Evolutionary conservation across 2,113 vertebrate genomes (phyloP).

Genomic region (Neolamprologus kungweensis): DNA sequence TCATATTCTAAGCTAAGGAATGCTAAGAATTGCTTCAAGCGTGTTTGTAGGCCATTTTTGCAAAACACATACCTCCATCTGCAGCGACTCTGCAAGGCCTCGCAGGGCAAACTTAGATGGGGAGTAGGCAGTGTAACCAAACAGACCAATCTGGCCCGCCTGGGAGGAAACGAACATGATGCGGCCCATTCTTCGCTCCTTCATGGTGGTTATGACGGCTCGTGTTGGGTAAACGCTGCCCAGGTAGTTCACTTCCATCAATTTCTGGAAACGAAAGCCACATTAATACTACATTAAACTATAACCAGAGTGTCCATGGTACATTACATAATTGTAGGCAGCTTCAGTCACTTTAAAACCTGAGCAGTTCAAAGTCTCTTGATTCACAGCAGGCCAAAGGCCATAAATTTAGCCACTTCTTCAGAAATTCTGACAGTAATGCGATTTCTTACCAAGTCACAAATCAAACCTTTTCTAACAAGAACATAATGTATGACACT

Average conservation of each 20-base stretch:
- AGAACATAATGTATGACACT: background rate
- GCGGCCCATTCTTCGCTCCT: conserved; percentile 90
- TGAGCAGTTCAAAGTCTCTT: background rate
- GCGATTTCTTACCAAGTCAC: background rate
- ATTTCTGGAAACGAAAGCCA: conserved; percentile 64
- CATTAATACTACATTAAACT: background rate
- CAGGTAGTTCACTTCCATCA: conserved; percentile 96
- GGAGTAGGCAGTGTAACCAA: conserved; percentile 92
- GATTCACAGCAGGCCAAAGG: background rate
- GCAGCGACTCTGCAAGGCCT: conserved; percentile 90
- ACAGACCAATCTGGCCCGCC: conserved; percentile 88
- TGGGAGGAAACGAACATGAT: conserved; percentile 95
- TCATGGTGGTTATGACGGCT: conserved; percentile 92
- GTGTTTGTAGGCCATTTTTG: background rate
- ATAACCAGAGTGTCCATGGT: background rate
- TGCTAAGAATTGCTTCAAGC: background rate
- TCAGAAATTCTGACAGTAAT: background rate
- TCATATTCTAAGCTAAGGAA: background rate
- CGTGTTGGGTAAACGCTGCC: conserved; percentile 92
- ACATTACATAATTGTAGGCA: background rate
- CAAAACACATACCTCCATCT: conserved; percentile 87
- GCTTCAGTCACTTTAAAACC: background rate
- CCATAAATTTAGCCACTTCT: background rate
- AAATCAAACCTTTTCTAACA: background rate
- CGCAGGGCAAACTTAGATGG: conserved; percentile 92